A percentile compares a stretch with the other conserved stretches of the same genome.
These are phyloP conservation scores for Pachyseris speciosa DNA, from an alignment of 64 coral and sea anemone genomes.

Conservation along the genomic window DNA sequence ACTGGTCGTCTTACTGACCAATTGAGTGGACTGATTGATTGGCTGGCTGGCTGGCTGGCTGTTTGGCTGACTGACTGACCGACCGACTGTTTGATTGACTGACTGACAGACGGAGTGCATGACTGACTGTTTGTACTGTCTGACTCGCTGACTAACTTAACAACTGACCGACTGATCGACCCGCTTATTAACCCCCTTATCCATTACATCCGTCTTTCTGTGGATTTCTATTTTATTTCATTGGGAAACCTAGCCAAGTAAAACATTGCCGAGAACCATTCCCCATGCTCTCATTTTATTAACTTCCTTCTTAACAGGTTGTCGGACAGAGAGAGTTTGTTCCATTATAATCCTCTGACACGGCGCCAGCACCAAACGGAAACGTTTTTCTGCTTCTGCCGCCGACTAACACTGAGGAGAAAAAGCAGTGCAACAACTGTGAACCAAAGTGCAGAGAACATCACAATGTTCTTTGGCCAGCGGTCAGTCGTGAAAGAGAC, in stretches of 20 bases:
- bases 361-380: background rate
- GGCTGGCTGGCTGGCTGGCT: background rate
- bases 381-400: background rate
- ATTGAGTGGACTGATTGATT: too few relatives aligned
- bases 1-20: background rate
- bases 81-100: background rate
- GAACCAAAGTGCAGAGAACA: background rate
- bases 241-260: too few relatives aligned
- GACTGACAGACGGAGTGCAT: background rate
- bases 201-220: too few relatives aligned
- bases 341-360: background rate
- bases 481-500: background rate
- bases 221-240: too few relatives aligned
- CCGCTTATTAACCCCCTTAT: too few relatives aligned
- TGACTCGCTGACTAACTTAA: too few relatives aligned
- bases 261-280: too few relatives aligned
- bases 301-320: background rate
- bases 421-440: background rate
- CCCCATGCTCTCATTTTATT: background rate
- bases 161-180: too few relatives aligned
- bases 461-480: slow-evolving; percentile 2
- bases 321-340: background rate
- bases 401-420: background rate
- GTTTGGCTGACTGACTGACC: background rate
- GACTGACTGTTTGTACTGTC: too few relatives aligned